Evolutionary conservation across 2,888 invertebrate species (phyloP).

Genomic region (Amiota communis): DNA sequence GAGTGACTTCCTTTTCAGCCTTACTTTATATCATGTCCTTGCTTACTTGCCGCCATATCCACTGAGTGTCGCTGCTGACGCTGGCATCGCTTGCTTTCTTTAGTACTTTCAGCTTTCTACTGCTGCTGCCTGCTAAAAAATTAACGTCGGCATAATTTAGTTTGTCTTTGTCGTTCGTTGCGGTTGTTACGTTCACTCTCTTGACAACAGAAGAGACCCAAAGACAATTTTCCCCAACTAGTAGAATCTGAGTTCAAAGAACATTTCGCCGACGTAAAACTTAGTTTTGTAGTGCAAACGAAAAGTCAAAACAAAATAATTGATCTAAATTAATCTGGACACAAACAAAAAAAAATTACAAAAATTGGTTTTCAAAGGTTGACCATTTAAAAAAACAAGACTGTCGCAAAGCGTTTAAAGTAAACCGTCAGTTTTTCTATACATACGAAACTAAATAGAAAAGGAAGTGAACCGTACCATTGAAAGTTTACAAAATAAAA

Average conservation of each 20-base stretch:
- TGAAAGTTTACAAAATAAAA: constrained; percentile 12
- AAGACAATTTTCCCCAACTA: constrained; percentile 16
- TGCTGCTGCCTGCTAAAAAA: constrained; percentile 56
- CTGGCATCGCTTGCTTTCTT: constrained; percentile 32
- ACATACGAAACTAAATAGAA: constrained; percentile 1
- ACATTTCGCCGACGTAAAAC: not conserved
- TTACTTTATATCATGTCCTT: constrained; percentile 59
- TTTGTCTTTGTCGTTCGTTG: constrained; percentile 68
- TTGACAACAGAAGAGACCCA: constrained; percentile 6
- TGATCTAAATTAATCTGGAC: not conserved
- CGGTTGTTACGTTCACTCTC: constrained; percentile 60
- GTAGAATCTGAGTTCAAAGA: constrained; percentile 29
- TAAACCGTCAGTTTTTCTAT: constrained; percentile 21
- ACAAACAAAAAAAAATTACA: not conserved
- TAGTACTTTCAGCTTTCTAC: not conserved
- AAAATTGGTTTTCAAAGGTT: constrained; percentile 14
- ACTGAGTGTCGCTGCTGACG: constrained; percentile 37
- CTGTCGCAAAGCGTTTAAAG: constrained; percentile 26
- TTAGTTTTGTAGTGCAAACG: constrained; percentile 3
- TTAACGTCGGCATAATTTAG: constrained; percentile 67
- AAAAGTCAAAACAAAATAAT: constrained; percentile 7
- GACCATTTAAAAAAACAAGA: not conserved
- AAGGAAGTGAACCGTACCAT: constrained; percentile 11
- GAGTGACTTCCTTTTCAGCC: not conserved
- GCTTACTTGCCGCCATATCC: constrained; percentile 28